Evolutionary conservation across 1,140 invertebrate genomes (phyloP).

Genomic region (Pararge aegeria): DNA sequence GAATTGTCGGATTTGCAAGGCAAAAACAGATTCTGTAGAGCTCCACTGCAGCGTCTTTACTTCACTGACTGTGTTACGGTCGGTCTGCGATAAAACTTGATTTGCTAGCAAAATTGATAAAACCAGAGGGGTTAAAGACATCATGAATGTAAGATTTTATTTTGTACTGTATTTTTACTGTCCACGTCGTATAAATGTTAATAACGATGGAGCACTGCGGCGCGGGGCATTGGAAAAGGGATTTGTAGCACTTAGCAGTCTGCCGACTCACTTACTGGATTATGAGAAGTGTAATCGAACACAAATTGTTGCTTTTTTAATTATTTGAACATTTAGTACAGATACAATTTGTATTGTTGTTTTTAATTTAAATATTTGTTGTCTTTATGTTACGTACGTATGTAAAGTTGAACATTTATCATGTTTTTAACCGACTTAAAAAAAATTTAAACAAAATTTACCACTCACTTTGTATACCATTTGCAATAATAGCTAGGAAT

Average conservation of each 20-base stretch:
- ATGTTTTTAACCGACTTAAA: too few relatives aligned
- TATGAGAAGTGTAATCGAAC: slow-evolving; percentile 54
- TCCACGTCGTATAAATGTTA: slow-evolving; percentile 47
- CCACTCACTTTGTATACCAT: too few relatives aligned
- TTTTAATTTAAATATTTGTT: background rate
- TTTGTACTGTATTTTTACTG: slow-evolving; percentile 32
- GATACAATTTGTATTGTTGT: background rate
- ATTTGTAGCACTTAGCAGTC: slow-evolving; percentile 77
- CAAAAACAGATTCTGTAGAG: slow-evolving; percentile 48
- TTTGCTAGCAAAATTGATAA: slow-evolving; percentile 50
- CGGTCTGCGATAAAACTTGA: slow-evolving; percentile 48
- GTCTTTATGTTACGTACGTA: too few relatives aligned
- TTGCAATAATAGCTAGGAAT: too few relatives aligned
- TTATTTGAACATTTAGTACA: too few relatives aligned
- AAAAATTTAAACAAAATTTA: too few relatives aligned
- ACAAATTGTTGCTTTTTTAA: slow-evolving; percentile 18
- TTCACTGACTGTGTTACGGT: slow-evolving; percentile 34
- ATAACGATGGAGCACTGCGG: slow-evolving; percentile 49
- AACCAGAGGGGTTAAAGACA: slow-evolving; percentile 42
- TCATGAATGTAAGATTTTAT: slow-evolving; percentile 39
- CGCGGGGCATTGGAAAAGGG: slow-evolving; percentile 58
- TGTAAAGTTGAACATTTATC: too few relatives aligned
- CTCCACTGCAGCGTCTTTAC: slow-evolving; percentile 50
- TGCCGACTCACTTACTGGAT: slow-evolving; percentile 72
- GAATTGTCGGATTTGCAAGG: slow-evolving; percentile 59